Conservation (phyloP, 2,888 invertebrate species). For the Pegoplata infirma region DNA sequence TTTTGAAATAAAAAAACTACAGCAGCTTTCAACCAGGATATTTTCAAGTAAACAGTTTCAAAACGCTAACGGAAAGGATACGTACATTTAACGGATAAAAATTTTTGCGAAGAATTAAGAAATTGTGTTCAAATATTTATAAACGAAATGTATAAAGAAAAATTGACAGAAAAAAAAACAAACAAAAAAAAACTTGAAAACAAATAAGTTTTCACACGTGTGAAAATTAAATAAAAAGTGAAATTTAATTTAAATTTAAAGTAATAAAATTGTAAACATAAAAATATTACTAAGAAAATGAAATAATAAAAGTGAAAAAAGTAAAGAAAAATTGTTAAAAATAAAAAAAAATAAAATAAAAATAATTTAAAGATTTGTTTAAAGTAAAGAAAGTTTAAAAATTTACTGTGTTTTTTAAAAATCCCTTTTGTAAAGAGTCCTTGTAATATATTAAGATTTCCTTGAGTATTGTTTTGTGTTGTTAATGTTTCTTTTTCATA, state of each 20-base stretch:
- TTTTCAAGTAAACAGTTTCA: conserved; percentile 51
- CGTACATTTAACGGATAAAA: conserved; percentile 49
- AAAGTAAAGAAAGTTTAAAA: conserved; percentile 2
- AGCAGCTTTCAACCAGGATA: conserved; percentile 14
- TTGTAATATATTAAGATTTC: conserved; percentile 23
- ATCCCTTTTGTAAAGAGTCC: conserved; percentile 28
- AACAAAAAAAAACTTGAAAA: not conserved
- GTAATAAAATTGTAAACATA: not conserved
- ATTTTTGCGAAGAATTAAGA: not conserved
- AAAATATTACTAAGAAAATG: not conserved
- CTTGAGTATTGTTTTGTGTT: conserved; percentile 23
- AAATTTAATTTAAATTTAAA: not conserved
- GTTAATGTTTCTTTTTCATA: not conserved
- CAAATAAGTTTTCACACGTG: not conserved
- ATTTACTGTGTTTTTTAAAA: not conserved
- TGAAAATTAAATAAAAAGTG: not conserved
- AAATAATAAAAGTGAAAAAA: not conserved
- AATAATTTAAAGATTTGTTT: not conserved
- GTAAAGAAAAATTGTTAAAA: not conserved
- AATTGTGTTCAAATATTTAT: not conserved
- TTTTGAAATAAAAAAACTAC: too few species aligned
- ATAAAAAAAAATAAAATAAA: not conserved
- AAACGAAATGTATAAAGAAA: conserved; percentile 20
- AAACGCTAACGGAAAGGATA: conserved; percentile 61
- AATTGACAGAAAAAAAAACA: conserved; percentile 15